A percentile compares a stretch with the other conserved stretches of the same genome.
phyloP scores from a whole-genome alignment of 2,113 vertebrate genomes.

The Seriola quinqueradiata region DNA sequence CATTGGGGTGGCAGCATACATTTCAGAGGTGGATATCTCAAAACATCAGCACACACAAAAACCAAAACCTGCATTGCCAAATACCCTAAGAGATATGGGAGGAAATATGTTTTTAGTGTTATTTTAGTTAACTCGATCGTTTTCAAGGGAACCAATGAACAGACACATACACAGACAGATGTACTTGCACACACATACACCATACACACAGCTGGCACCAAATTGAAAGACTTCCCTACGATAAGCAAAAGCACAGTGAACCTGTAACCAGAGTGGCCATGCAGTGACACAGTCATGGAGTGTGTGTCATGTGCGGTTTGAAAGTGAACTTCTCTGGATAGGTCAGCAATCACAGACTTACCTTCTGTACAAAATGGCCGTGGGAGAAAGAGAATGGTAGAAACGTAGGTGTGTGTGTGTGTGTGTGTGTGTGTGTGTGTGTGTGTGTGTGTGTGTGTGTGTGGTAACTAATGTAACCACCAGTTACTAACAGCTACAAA shows the following conservation, averaged over 20 bases:
- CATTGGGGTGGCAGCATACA: not conserved
- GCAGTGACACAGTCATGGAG: not conserved
- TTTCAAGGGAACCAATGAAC: not conserved
- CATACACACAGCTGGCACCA: not conserved
- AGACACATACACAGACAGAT: not conserved
- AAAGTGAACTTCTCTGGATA: conserved; percentile 3
- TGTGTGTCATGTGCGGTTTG: conserved; percentile 8
- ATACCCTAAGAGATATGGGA: no score
- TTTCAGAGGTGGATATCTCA: not conserved
- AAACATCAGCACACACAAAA: not conserved
- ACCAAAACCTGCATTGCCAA: not conserved
- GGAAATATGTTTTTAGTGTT: not conserved
- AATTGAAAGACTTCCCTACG: conserved; percentile 1
- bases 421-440: not conserved
- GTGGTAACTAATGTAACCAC: conserved; percentile 8
- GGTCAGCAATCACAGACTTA: conserved; percentile 15
- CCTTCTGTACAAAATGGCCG: conserved; percentile 11
- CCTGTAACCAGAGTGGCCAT: not conserved
- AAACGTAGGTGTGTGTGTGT: not conserved
- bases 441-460: conserved; percentile 11
- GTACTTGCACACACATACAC: not conserved
- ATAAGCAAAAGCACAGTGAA: not conserved
- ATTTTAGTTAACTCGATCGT: not conserved
- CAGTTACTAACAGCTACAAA: conserved; percentile 50
- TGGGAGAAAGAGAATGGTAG: not conserved